Percentiles rank a stretch among this genome's conserved stretches.
Conservation (phyloP, 2,797 vertebrate genomes). For the Phataginus tricuspis region DNA sequence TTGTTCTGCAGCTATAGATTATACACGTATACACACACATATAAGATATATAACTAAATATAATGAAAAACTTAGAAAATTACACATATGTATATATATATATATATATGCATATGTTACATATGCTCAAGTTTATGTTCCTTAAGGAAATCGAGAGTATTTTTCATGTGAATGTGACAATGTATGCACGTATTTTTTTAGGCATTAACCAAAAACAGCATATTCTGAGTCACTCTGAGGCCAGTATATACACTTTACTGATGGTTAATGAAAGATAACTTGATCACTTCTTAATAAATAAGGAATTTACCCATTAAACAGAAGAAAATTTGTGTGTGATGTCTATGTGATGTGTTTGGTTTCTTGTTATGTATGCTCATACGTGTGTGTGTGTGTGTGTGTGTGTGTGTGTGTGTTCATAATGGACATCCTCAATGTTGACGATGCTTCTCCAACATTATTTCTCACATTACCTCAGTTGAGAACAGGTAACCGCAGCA, state of each 20-base stretch:
- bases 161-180: neutral
- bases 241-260: neutral
- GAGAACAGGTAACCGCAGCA: neutral
- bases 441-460: neutral
- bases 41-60: neutral
- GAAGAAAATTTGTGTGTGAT: neutral
- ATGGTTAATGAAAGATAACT: neutral
- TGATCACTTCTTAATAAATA: neutral
- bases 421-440: neutral
- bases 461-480: neutral
- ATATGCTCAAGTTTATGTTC: neutral
- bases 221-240: neutral
- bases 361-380: neutral
- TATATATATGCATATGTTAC: neutral
- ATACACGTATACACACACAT: neutral
- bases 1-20: neutral
- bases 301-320: neutral
- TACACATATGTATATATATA: neutral
- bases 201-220: neutral
- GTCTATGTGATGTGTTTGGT: neutral
- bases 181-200: neutral
- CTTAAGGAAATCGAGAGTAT: neutral
- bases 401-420: neutral
- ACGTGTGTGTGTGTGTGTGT: fast-evolving
- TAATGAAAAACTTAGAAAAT: neutral